Conservation (phyloP, 2,797 vertebrate genomes). For the Hapalemur alaotrensis region DNA sequence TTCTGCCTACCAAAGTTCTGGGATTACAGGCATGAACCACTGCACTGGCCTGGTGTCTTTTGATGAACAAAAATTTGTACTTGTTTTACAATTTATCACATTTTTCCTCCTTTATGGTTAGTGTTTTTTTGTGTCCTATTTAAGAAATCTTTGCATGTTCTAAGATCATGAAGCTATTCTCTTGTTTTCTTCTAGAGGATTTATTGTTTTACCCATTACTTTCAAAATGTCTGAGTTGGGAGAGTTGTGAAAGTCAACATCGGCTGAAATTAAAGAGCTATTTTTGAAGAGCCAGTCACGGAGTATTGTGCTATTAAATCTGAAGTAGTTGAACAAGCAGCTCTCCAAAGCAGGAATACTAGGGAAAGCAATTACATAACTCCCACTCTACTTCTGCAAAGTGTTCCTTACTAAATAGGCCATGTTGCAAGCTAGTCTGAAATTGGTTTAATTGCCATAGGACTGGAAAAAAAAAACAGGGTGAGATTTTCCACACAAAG, state of each 20-base stretch:
- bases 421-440: slow-evolving; percentile 10
- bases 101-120: neutral
- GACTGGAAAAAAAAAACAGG: neutral
- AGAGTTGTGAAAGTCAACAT: slow-evolving; percentile 21
- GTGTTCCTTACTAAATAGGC: neutral
- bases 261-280: neutral
- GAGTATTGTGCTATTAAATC: neutral
- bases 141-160: neutral
- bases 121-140: neutral
- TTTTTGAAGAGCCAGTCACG: slow-evolving; percentile 1
- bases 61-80: too few relatives aligned
- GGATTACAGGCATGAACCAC: neutral
- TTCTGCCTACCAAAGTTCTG: neutral
- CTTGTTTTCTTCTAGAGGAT: neutral
- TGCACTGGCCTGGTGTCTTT: neutral
- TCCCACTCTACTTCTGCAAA: neutral
- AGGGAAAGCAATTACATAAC: slow-evolving; percentile 3
- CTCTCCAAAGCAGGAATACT: neutral
- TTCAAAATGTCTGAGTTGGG: slow-evolving; percentile 23
- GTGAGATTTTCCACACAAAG: neutral
- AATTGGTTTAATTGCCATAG: slow-evolving; percentile 25
- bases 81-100: neutral
- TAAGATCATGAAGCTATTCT: neutral
- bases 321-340: neutral
- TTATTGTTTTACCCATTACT: neutral